Evolutionary conservation across 2,888 invertebrate genomes (phyloP).

Genomic region (Phaonia tiefii): DNA sequence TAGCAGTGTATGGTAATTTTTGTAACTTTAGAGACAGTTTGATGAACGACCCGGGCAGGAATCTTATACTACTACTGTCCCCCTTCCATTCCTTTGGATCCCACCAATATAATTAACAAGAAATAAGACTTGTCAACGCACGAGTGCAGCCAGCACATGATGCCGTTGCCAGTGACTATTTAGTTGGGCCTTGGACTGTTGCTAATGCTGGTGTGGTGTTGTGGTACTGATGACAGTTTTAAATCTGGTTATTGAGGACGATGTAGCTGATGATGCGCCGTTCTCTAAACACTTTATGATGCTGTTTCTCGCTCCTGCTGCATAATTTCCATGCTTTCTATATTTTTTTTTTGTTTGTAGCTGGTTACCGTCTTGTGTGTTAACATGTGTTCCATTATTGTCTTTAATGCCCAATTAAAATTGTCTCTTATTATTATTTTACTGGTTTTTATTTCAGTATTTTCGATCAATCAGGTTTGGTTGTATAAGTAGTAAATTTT

Average conservation of each 20-base stretch:
- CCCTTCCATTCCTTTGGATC: constrained; percentile 1
- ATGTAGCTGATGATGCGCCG: constrained; percentile 11
- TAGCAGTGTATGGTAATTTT: constrained; percentile 63
- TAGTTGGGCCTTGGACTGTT: not conserved
- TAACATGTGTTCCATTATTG: constrained; percentile 35
- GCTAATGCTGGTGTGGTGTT: not conserved
- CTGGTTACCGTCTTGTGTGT: not conserved
- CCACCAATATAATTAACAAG: constrained; percentile 31
- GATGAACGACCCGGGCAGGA: not conserved
- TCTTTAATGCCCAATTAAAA: constrained; percentile 37
- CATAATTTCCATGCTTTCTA: constrained; percentile 7
- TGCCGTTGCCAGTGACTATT: not conserved
- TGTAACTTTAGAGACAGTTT: constrained; percentile 24
- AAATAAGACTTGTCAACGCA: constrained; percentile 19
- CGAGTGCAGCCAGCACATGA: not conserved
- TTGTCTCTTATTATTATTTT: constrained; percentile 21
- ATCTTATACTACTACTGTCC: not conserved
- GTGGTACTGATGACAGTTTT: not conserved
- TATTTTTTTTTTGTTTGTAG: not conserved
- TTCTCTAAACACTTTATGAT: constrained; percentile 36
- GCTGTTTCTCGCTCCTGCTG: constrained; percentile 19
- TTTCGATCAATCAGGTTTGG: constrained; percentile 26
- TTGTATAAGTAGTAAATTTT: constrained; percentile 12
- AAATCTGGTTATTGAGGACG: not conserved
- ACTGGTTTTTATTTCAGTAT: constrained; percentile 9